A percentile compares a stretch with the other conserved stretches of the same genome.
Conservation (phyloP, 2,113 vertebrate species). For the Cynocephalus volans region DNA sequence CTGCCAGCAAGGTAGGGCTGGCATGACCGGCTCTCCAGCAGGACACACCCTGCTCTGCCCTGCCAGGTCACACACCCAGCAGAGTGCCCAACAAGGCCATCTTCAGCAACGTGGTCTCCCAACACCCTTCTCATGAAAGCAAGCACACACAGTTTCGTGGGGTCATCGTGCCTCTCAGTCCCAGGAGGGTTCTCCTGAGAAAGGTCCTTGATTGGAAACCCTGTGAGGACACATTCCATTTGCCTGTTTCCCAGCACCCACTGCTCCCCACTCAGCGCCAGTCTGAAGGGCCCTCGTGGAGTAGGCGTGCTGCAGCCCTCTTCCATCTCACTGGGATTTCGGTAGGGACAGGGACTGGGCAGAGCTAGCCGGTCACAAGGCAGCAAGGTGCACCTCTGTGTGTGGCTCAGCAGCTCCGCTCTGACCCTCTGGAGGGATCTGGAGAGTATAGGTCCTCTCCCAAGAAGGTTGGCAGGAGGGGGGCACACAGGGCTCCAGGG, state of each 20-base stretch:
- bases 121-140: not conserved
- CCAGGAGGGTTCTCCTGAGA: not conserved
- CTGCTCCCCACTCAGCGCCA: not conserved
- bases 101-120: not conserved
- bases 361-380: not conserved
- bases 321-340: not conserved
- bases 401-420: accelerated
- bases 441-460: too few species aligned
- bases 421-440: not conserved
- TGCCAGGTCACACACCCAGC: not conserved
- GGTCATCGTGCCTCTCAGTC: not conserved
- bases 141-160: accelerated
- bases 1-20: slow-evolving; percentile 58
- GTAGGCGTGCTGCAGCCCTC: not conserved
- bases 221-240: accelerated
- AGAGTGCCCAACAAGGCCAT: not conserved
- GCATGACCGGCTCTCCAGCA: slow-evolving; percentile 63
- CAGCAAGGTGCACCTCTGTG: accelerated
- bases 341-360: too few species aligned
- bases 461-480: not conserved
- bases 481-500: not conserved
- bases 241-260: too few species aligned
- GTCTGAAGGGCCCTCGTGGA: not conserved
- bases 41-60: slow-evolving; percentile 65
- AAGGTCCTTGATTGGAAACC: not conserved